Conservation (phyloP, 2,797 vertebrate genomes). For the Eulemur mongoz region DNA sequence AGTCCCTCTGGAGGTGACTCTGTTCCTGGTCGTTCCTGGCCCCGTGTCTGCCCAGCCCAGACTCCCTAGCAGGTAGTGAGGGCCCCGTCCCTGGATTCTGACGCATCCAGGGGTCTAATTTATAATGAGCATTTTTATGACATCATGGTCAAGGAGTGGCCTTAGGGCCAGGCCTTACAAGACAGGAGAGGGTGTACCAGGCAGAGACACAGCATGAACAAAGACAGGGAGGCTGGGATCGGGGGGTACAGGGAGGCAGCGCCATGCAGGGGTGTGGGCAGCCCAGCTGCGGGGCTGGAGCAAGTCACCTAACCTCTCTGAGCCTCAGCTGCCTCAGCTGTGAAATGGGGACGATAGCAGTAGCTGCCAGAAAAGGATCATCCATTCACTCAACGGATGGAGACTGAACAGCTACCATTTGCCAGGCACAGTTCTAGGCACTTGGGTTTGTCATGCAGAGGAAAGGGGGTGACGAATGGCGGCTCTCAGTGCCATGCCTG, state of each 20-base stretch:
- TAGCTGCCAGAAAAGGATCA: not conserved
- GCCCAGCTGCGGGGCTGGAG: not conserved
- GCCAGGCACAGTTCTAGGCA: not conserved
- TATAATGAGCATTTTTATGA: not conserved
- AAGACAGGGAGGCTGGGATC: not conserved
- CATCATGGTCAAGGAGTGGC: not conserved
- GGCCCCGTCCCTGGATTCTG: not conserved
- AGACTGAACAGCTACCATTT: not conserved
- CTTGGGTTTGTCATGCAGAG: not conserved
- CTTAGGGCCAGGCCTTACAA: not conserved
- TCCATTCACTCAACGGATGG: not conserved
- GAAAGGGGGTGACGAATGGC: not conserved
- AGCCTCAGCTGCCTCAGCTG: not conserved
- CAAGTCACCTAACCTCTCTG: not conserved
- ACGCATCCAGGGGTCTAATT: not conserved
- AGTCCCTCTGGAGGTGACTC: not conserved
- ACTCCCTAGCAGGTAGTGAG: not conserved
- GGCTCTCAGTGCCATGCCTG: not conserved
- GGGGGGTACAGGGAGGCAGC: rapidly evolving
- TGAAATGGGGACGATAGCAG: not conserved
- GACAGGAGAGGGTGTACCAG: not conserved
- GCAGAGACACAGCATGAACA: not conserved
- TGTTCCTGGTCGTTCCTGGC: not conserved
- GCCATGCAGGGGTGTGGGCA: rapidly evolving
- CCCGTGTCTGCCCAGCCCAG: not conserved